phyloP scores from a whole-genome alignment of 1,140 invertebrate genomes.

The Trichomalopsis sarcophagae region DNA sequence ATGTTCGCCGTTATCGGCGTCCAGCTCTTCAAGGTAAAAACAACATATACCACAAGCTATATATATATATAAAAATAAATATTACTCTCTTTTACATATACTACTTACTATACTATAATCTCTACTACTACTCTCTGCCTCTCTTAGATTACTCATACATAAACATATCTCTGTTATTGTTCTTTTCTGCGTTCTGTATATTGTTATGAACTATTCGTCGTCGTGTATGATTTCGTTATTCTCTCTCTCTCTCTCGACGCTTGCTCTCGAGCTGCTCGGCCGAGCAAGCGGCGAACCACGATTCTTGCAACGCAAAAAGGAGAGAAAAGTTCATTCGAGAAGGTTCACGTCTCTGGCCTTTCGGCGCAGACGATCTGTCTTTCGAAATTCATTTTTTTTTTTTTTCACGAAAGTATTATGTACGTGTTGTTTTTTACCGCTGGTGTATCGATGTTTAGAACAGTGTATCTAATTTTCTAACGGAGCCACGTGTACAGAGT shows the following conservation, averaged over 20 bases:
- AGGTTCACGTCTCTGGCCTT: neutral
- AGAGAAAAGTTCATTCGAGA: neutral
- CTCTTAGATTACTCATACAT: neutral
- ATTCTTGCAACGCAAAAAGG: neutral
- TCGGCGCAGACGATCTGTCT: neutral
- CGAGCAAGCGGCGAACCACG: neutral
- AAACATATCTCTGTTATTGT: neutral
- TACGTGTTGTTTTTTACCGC: neutral
- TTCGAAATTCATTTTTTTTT: neutral
- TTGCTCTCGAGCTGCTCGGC: neutral
- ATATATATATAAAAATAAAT: neutral
- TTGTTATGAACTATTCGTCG: neutral
- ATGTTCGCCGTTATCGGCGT: constrained; percentile 99
- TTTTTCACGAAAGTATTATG: neutral
- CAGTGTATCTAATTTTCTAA: neutral
- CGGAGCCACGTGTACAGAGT: neutral
- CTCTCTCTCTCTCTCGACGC: neutral
- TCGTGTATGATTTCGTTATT: neutral
- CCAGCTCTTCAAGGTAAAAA: constrained; percentile 98
- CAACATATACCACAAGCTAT: constrained; percentile 40
- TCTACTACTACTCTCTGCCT: constrained; percentile 1
- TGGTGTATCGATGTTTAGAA: neutral
- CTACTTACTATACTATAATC: constrained; percentile 10
- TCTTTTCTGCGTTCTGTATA: neutral
- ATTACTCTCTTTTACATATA: neutral